These are phyloP conservation scores for Apamea crenata DNA, from an alignment of 2,888 invertebrate species.

Conservation along the genomic window DNA sequence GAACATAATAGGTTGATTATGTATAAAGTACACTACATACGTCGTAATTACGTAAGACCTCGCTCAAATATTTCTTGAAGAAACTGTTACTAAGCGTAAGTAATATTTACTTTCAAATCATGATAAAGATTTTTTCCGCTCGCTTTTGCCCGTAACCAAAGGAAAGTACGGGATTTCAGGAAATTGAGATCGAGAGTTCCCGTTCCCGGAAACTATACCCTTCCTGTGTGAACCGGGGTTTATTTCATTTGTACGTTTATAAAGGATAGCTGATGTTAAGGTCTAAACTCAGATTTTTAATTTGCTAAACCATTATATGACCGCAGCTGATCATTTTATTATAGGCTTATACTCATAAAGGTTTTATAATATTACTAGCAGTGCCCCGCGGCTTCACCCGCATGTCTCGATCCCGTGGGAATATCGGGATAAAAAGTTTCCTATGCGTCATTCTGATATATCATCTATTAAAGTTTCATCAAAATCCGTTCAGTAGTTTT, in stretches of 20 bases:
- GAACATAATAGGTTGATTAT: no score
- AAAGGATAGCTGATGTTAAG: not conserved
- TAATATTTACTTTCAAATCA: conserved; percentile 13
- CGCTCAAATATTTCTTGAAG: not conserved
- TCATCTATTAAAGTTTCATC: no score
- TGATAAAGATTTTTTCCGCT: not conserved
- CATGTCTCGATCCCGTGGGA: no score
- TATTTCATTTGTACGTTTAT: conserved; percentile 18
- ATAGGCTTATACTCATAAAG: no score
- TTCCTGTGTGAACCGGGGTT: conserved; percentile 9
- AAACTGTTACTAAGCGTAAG: not conserved
- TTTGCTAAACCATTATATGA: no score
- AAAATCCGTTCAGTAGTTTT: no score
- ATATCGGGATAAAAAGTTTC: no score
- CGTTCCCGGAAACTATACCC: conserved; percentile 18
- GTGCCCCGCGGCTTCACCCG: no score
- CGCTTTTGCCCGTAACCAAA: not conserved
- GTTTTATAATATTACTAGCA: no score
- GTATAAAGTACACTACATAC: not conserved
- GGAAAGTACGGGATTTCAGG: conserved; percentile 26
- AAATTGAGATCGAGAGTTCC: conserved; percentile 39
- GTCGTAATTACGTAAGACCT: not conserved
- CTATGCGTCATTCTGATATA: no score
- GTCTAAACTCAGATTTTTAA: not conserved
- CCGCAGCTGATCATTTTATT: no score